Evolutionary conservation across 1,140 invertebrate species (phyloP).

Genomic region (Steinernema khuongi): DNA sequence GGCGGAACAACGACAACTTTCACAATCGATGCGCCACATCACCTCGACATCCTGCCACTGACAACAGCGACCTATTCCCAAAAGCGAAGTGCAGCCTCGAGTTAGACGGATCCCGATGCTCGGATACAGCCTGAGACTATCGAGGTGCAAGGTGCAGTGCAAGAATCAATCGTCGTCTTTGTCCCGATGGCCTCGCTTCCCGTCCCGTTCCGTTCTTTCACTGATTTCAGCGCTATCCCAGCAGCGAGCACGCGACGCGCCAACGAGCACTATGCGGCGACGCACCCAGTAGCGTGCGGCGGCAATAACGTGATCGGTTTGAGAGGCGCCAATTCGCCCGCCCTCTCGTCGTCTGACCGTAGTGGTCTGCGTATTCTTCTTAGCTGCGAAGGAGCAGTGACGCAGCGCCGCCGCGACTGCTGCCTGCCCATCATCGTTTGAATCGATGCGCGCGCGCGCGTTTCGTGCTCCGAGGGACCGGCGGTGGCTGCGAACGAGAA

Average conservation of each 20-base stretch:
- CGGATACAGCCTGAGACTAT: too few species aligned
- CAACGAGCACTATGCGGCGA: too few species aligned
- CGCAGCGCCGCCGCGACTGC: background rate
- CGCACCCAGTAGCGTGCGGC: background rate
- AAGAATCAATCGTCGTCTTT: conserved; percentile 12
- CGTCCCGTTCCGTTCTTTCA: conserved; percentile 6
- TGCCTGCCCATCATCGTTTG: conserved; percentile 5
- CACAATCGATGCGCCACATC: too few species aligned
- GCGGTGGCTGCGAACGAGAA: background rate
- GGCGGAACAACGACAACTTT: too few species aligned
- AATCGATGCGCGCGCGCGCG: background rate
- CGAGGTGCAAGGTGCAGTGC: background rate
- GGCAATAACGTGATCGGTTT: background rate
- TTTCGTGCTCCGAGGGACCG: background rate
- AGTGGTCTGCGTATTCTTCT: background rate
- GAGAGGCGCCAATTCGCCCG: conserved; percentile 10
- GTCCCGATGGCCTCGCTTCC: conserved; percentile 1
- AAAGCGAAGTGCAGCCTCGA: too few species aligned
- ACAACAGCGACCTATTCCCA: too few species aligned
- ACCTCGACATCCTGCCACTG: too few species aligned
- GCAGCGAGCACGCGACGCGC: background rate
- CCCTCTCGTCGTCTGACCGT: conserved; percentile 4
- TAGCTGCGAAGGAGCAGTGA: background rate
- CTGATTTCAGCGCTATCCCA: conserved; percentile 4
- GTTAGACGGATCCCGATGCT: too few species aligned